Conservation (phyloP, 1,140 invertebrate genomes). For the Cylas formicarius region DNA sequence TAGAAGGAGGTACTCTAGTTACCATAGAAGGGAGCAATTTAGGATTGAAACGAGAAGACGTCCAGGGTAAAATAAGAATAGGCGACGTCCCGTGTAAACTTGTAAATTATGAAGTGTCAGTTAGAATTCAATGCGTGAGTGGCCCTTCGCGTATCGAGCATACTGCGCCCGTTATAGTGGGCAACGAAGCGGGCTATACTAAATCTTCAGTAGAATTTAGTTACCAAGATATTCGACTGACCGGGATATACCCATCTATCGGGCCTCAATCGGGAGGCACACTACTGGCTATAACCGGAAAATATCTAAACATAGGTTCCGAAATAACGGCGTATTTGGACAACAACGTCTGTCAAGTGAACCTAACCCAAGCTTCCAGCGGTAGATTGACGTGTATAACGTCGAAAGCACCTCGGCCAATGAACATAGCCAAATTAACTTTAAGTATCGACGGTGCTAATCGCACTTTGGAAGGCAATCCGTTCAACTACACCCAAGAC, state of each 20-base stretch:
- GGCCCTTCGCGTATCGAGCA: constrained; percentile 68
- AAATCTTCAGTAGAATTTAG: constrained; percentile 83
- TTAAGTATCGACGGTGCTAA: constrained; percentile 80
- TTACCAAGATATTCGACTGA: constrained; percentile 79
- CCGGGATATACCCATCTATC: constrained; percentile 71
- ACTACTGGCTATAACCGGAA: constrained; percentile 80
- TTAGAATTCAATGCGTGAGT: constrained; percentile 82
- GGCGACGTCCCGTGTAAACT: constrained; percentile 83
- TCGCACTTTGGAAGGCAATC: constrained; percentile 56
- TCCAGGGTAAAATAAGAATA: constrained; percentile 84
- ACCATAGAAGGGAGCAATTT: constrained; percentile 95
- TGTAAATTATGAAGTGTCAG: constrained; percentile 85
- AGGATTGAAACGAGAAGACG: constrained; percentile 83
- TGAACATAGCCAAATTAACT: constrained; percentile 56
- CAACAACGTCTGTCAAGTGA: constrained; percentile 80
- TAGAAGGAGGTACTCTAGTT: constrained; percentile 91
- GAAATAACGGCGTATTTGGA: constrained; percentile 81
- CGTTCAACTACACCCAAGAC: constrained; percentile 86
- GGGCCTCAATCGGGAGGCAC: constrained; percentile 94
- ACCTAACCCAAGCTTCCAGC: constrained; percentile 82
- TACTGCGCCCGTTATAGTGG: constrained; percentile 75
- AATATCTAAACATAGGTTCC: constrained; percentile 90
- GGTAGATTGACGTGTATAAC: constrained; percentile 81
- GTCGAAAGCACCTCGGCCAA: constrained; percentile 55
- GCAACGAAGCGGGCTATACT: constrained; percentile 82